These are phyloP conservation scores for Tuta absoluta DNA, from an alignment of 2,888 invertebrate genomes.

Conservation along the genomic window DNA sequence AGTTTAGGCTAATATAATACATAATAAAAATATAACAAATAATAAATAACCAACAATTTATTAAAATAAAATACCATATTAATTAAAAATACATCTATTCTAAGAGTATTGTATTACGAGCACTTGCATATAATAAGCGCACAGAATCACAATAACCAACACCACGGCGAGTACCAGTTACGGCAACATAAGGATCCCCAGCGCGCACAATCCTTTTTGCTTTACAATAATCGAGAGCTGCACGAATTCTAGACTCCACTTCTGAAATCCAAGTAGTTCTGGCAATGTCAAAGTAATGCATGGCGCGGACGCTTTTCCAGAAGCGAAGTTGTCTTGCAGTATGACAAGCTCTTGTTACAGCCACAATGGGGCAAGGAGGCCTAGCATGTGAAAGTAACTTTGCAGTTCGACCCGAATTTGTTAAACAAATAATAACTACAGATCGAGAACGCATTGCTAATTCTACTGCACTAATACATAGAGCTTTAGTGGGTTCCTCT, in stretches of 20 bases:
- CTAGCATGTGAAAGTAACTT: slow-evolving; percentile 84
- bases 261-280: slow-evolving; percentile 60
- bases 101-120: slow-evolving; percentile 54
- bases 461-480: slow-evolving; percentile 69
- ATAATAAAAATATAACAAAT: no score
- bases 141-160: slow-evolving; percentile 70
- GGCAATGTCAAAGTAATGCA: slow-evolving; percentile 74
- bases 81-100: slow-evolving; percentile 25
- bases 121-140: slow-evolving; percentile 67
- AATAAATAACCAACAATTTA: neutral
- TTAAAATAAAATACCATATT: neutral
- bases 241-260: slow-evolving; percentile 62
- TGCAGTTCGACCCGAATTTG: slow-evolving; percentile 87
- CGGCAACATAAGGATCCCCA: slow-evolving; percentile 69
- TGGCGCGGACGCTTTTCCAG: slow-evolving; percentile 76
- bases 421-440: slow-evolving; percentile 86
- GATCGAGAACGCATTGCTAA: slow-evolving; percentile 64
- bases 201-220: slow-evolving; percentile 65
- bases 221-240: slow-evolving; percentile 72
- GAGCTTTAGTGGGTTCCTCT: slow-evolving; percentile 77
- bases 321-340: slow-evolving; percentile 83
- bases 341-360: slow-evolving; percentile 85
- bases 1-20: no score
- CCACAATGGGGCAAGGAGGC: slow-evolving; percentile 88
- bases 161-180: slow-evolving; percentile 67